These are phyloP conservation scores for Coelopa frigida DNA, from an alignment of 1,140 invertebrate species.

Conservation along the genomic window DNA sequence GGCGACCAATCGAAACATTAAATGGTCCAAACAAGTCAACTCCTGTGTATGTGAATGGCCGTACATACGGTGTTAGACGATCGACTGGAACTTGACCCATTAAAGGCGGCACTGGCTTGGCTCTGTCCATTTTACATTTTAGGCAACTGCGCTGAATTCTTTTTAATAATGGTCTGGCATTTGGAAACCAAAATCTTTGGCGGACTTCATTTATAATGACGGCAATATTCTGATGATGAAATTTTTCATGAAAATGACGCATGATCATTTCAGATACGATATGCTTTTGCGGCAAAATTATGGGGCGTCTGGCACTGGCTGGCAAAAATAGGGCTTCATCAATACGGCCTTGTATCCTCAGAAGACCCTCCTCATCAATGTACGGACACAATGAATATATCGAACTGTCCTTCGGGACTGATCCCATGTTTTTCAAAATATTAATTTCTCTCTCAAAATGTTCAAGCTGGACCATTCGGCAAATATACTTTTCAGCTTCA, in stretches of 20 bases:
- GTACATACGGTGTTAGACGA: constrained; percentile 18
- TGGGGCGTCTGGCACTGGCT: not conserved
- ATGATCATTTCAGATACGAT: not conserved
- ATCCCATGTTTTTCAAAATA: not conserved
- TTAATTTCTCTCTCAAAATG: not conserved
- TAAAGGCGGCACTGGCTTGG: constrained; percentile 1
- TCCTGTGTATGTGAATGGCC: constrained; percentile 26
- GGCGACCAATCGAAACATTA: constrained; percentile 13
- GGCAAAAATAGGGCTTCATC: not conserved
- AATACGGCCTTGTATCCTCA: not conserved
- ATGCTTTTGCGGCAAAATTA: constrained; percentile 1
- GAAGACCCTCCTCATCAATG: not conserved
- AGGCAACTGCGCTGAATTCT: not conserved
- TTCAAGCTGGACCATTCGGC: not conserved
- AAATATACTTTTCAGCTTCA: not conserved
- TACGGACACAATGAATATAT: not conserved
- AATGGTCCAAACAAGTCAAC: constrained; percentile 37
- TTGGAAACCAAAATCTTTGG: constrained; percentile 4
- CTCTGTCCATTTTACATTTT: not conserved
- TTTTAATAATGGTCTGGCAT: not conserved
- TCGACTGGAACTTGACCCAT: constrained; percentile 18
- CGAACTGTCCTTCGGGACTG: not conserved
- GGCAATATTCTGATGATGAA: constrained; percentile 10
- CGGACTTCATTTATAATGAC: not conserved
- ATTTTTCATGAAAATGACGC: not conserved